phyloP scores from a whole-genome alignment of 1,140 invertebrate species.

The Formica exsecta region DNA sequence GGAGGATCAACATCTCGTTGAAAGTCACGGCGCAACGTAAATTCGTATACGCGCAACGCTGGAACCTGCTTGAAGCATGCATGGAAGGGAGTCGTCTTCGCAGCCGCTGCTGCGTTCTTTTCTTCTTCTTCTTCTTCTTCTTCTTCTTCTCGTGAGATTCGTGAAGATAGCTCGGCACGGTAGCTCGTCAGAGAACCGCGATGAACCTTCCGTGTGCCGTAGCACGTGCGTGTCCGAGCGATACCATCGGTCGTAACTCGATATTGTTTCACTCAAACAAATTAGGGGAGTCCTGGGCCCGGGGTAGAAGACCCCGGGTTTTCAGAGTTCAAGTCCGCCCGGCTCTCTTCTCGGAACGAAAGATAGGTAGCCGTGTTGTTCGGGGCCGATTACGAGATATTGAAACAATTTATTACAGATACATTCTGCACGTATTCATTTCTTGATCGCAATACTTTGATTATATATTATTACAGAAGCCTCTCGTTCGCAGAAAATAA shows the following conservation, averaged over 20 bases:
- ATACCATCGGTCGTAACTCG: slow-evolving; percentile 85
- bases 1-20: slow-evolving; percentile 54
- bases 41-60: slow-evolving; percentile 50
- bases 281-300: slow-evolving; percentile 83
- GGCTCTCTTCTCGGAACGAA: slow-evolving; percentile 76
- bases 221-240: slow-evolving; percentile 83
- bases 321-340: slow-evolving; percentile 80
- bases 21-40: slow-evolving; percentile 63
- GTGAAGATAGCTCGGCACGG: slow-evolving; percentile 82
- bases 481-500: not conserved
- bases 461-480: not conserved
- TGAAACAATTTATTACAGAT: slow-evolving; percentile 66
- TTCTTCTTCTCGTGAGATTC: slow-evolving; percentile 78
- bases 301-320: slow-evolving; percentile 71
- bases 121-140: slow-evolving; percentile 14
- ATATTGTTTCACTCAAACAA: slow-evolving; percentile 86
- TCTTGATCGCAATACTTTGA: not conserved
- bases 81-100: slow-evolving; percentile 64
- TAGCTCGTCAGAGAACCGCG: slow-evolving; percentile 79
- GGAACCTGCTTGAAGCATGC: slow-evolving; percentile 33
- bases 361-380: slow-evolving; percentile 63
- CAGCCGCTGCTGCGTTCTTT: slow-evolving; percentile 65
- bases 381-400: slow-evolving; percentile 52
- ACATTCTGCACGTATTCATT: slow-evolving; percentile 26
- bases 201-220: slow-evolving; percentile 81